Evolutionary conservation across 1,140 invertebrate species (phyloP).

Genomic region (Oscheius sp.): DNA sequence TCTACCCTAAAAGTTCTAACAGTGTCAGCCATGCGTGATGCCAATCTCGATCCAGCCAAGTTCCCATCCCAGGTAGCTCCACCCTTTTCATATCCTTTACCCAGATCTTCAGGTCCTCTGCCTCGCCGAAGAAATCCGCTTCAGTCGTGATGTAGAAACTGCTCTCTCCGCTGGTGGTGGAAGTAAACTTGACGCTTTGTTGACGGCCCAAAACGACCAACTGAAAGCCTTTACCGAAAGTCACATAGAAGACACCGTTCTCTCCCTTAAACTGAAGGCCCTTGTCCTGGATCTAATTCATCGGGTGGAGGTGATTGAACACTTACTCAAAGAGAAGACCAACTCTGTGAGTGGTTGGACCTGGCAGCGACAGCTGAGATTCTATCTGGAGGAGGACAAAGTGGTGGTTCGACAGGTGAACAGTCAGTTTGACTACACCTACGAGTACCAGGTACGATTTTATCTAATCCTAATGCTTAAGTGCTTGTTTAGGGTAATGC

Average conservation of each 20-base stretch:
- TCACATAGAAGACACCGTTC: conserved; percentile 59
- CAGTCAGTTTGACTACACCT: conserved; percentile 89
- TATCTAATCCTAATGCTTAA: background rate
- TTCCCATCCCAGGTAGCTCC: conserved; percentile 73
- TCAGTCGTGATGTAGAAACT: conserved; percentile 78
- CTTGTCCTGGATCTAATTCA: conserved; percentile 91
- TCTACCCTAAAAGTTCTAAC: conserved; percentile 71
- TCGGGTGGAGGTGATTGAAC: conserved; percentile 77
- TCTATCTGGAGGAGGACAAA: conserved; percentile 47
- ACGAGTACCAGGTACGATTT: conserved; percentile 83
- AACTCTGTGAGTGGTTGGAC: conserved; percentile 75
- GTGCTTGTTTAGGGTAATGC: conserved; percentile 49
- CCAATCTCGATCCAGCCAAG: conserved; percentile 70
- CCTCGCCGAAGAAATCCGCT: conserved; percentile 71
- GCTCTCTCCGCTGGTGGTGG: conserved; percentile 70
- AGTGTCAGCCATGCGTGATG: conserved; percentile 71
- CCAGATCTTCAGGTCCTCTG: conserved; percentile 70
- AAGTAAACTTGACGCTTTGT: background rate
- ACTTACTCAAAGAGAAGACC: conserved; percentile 72
- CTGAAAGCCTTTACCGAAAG: conserved; percentile 68
- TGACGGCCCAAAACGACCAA: conserved; percentile 59
- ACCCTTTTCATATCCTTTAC: background rate
- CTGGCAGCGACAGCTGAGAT: conserved; percentile 94
- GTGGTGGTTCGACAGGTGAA: conserved; percentile 72
- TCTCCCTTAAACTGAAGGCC: conserved; percentile 64